These are phyloP conservation scores for Nysson spinosus DNA, from an alignment of 2,888 invertebrate genomes.

Conservation along the genomic window DNA sequence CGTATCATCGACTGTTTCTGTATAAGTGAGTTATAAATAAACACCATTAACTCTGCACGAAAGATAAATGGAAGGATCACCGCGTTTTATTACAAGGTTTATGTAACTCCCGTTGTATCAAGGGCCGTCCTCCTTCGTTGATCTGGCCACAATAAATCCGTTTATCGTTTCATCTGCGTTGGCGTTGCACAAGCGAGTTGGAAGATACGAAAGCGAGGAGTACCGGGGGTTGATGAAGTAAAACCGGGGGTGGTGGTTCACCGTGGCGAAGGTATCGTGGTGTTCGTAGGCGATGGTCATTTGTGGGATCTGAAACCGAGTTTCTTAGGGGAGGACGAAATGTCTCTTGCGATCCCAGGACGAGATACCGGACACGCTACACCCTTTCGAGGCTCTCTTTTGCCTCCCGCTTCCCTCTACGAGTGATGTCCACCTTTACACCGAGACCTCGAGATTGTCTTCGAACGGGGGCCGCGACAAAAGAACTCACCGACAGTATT, in stretches of 20 bases:
- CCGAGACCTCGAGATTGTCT: slow-evolving; percentile 69
- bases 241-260: slow-evolving; percentile 43
- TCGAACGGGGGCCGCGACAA: slow-evolving; percentile 53
- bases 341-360: slow-evolving; percentile 75
- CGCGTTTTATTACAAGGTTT: no score
- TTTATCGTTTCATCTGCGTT: slow-evolving; percentile 71
- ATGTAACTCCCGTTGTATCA: no score
- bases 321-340: slow-evolving; percentile 71
- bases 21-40: no score
- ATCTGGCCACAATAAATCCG: slow-evolving; percentile 66
- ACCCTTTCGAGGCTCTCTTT: slow-evolving; percentile 50
- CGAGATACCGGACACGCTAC: slow-evolving; percentile 77
- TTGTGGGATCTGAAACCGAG: slow-evolving; percentile 70
- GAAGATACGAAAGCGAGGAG: slow-evolving; percentile 67
- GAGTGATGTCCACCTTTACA: slow-evolving; percentile 69
- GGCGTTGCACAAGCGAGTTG: slow-evolving; percentile 55
- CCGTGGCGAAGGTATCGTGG: slow-evolving; percentile 55
- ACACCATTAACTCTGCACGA: no score
- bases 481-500: slow-evolving; percentile 60
- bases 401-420: slow-evolving; percentile 20
- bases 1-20: no score
- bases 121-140: no score
- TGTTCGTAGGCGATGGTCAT: slow-evolving; percentile 73
- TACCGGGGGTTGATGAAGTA: slow-evolving; percentile 38
- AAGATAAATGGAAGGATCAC: no score